Percentiles rank a stretch among this genome's conserved stretches.
phyloP scores from a whole-genome alignment of 2,113 vertebrate genomes.

The Eptesicus fuscus region DNA sequence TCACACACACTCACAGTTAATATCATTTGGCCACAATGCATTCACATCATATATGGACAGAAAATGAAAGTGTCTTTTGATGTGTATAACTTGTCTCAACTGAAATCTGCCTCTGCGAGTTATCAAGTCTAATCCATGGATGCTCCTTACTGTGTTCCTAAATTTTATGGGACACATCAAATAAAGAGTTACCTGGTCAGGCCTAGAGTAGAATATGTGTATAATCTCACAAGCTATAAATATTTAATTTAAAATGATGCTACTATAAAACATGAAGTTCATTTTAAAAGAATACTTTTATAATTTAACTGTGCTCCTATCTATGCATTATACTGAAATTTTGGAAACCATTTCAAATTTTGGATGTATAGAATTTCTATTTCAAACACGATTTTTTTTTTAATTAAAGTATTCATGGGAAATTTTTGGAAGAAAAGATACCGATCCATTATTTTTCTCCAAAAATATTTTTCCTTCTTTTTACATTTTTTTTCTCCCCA shows the following conservation, averaged over 20 bases:
- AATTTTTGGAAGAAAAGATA: neutral
- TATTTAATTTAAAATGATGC: neutral
- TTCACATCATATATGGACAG: neutral
- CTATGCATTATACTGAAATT: neutral
- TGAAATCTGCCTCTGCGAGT: neutral
- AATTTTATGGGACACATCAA: neutral
- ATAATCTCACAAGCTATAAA: neutral
- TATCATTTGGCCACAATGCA: neutral
- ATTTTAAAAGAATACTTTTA: neutral
- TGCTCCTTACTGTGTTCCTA: neutral
- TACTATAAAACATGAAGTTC: neutral
- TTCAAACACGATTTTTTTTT: neutral
- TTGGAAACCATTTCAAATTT: neutral
- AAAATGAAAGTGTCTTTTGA: neutral
- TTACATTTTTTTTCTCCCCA: neutral
- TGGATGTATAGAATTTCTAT: neutral
- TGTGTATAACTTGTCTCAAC: neutral
- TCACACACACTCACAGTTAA: neutral
- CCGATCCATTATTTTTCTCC: neutral
- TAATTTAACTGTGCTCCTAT: neutral
- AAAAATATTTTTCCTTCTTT: neutral
- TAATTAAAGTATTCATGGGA: neutral
- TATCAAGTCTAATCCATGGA: neutral
- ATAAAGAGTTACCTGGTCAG: neutral
- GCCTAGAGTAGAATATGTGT: neutral